Evolutionary conservation across 2,113 vertebrate species (phyloP), one percentile per base, ranked within the genome.

Genomic region (Oncorhynchus keta): DNA sequence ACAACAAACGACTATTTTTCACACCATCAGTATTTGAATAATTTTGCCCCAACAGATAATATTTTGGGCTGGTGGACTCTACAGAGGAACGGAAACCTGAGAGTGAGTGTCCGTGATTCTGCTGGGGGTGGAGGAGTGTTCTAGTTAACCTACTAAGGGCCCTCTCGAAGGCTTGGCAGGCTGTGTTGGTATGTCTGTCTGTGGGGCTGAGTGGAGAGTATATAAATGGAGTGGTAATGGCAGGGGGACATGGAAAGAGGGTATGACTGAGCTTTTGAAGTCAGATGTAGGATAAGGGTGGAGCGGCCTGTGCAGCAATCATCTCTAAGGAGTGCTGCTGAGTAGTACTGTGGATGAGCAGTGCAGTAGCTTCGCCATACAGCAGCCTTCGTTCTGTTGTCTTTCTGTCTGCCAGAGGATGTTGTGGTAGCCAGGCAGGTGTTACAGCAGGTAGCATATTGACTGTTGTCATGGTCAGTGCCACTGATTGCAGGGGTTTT

Each of bases 31-130:
- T 79, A 86, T 70, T 49, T 13, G 67, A 8, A 72, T 79, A 66
- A 51, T 45, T 75, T 61, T 72, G 1, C 64, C 79, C 59, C 66
- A 30, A 48, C 39, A 1, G 9, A 70, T 7, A 81, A 80, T 51
- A 26, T 71, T 55, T 55, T 83, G 8, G 81, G 77, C 72, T 14
- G 72, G 51, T 32, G 83, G 75, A 68, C 73, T 79, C 73, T 16
- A 30, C 78, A 72, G 72, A 73, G 72, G 86, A 62, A 81, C 78
- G 75, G 77, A 77, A 69, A 67, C 71, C 81, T 75, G 76, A 80
- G 51, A 86, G 90, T 92, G 89, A 90, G 90, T 89, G 81, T 49
- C 79, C 4, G 76, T 14, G 26, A 5, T 68, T 2, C 30, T 49
- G 14, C 24, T 49, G 2, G 45, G 16, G 39, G 61, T 61, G 39